These are phyloP conservation scores for Vanessa tameamea DNA, from an alignment of 1,140 invertebrate genomes.

Conservation along the genomic window DNA sequence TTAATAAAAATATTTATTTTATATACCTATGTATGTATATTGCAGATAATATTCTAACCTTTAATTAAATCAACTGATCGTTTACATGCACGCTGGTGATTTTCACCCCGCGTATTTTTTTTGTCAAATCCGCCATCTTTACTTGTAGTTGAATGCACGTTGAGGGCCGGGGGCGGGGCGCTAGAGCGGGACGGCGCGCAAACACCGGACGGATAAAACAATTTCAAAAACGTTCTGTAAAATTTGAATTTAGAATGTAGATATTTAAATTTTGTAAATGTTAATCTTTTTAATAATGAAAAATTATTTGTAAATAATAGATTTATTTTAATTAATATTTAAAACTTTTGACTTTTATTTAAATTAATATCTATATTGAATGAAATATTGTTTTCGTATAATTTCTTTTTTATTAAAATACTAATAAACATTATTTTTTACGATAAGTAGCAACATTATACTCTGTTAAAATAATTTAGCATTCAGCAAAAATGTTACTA, in stretches of 20 bases:
- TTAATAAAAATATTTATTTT: too few relatives aligned
- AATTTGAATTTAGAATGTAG: neutral
- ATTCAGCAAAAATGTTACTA: too few relatives aligned
- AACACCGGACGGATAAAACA: constrained; percentile 38
- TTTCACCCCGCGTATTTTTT: constrained; percentile 36
- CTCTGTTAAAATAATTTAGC: too few relatives aligned
- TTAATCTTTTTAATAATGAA: neutral
- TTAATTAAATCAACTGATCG: neutral
- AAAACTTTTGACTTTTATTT: too few relatives aligned
- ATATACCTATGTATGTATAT: too few relatives aligned
- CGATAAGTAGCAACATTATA: too few relatives aligned
- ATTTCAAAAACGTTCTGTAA: neutral
- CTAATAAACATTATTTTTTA: too few relatives aligned
- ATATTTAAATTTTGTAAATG: neutral
- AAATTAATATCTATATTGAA: too few relatives aligned
- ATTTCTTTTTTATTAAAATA: too few relatives aligned
- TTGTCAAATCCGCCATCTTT: constrained; percentile 70
- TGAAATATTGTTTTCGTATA: too few relatives aligned
- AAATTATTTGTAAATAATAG: too few relatives aligned
- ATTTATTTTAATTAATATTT: too few relatives aligned
- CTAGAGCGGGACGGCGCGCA: constrained; percentile 55
- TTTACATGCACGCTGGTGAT: constrained; percentile 27
- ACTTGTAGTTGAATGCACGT: constrained; percentile 68
- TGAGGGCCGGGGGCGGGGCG: constrained; percentile 49
- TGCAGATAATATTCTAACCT: neutral